Base-by-base conservation (phyloP, 2,113 vertebrate genomes). In the Pogonocichla stellata region DNA sequence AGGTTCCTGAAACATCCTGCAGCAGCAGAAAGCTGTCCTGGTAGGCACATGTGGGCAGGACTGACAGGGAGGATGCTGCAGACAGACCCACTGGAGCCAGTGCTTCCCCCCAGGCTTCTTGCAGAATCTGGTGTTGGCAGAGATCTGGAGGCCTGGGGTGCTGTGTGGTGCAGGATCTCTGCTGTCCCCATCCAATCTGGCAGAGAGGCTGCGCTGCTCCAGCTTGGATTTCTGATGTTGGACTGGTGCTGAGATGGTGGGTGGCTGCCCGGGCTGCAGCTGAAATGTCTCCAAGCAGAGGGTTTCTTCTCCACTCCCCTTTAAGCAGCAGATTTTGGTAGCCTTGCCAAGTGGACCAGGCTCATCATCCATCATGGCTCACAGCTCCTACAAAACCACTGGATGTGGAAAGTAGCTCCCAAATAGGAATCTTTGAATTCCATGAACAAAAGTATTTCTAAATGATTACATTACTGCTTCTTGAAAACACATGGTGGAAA, bases 401-500 rank as follows among this genome's bases (percentile, higher is more conserved):
- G 80, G 40, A 64, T 86, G 72, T 91, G 91, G 73, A 81, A 88
- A 95, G 65, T 24, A 79, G 71, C 70, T 96, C 70, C 71, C 81
- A 82, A 94, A 34, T n/a, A 81, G 66, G 87, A 75, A 72, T 90
- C 74, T 85, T 81, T 72, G 79, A 82, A 87, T 93, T 89, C 83
- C 91, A 57, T 5, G 53, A 57, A 53, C 65, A 54, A 10, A 87
- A 92, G 60, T 89, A 57, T 95, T 93, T 92, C 80, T 72, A 91
- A 91, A 81, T 87, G 51, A 86, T 93, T 95, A 72, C 78, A 72
- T 89, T 92, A 58, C 34, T 85, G 84, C 77, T 88, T 92, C 73
- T 93, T 95, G 81, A 94, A 74, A 95, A 96, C 93, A 92, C 81
- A 77, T 60, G 69, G 86, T 93, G 80, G 93, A 95, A 96, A 91